phyloP scores from a whole-genome alignment of 2,797 vertebrate species.

The Chelon auratus region DNA sequence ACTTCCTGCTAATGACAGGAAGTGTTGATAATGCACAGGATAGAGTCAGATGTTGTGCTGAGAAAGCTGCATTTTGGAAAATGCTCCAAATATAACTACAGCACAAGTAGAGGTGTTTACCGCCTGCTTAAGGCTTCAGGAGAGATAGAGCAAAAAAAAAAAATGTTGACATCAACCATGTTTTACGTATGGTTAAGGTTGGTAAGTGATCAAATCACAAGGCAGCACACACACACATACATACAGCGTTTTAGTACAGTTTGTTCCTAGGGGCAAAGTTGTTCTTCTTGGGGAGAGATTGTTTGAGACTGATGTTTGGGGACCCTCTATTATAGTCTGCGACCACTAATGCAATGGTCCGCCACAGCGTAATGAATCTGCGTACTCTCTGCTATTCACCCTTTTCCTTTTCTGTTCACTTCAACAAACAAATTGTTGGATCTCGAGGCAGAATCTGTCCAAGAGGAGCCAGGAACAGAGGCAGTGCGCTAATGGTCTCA shows the following conservation, averaged over 20 bases:
- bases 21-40: constrained; percentile 67
- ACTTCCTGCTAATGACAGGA: constrained; percentile 71
- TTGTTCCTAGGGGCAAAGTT: constrained; percentile 58
- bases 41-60: constrained; percentile 5
- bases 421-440: constrained; percentile 39
- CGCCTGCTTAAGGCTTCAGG: background rate
- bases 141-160: constrained; percentile 30
- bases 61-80: constrained; percentile 30
- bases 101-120: constrained; percentile 1
- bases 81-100: constrained; percentile 7
- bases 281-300: constrained; percentile 39
- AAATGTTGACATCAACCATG: constrained; percentile 21
- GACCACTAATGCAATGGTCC: constrained; percentile 53
- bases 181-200: constrained; percentile 19
- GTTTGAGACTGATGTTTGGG: constrained; percentile 20
- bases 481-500: constrained; percentile 21
- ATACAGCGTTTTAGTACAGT: constrained; percentile 63
- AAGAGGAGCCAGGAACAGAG: constrained; percentile 32
- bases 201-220: constrained; percentile 40
- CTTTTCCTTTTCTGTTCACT: constrained; percentile 23
- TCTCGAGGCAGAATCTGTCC: constrained; percentile 39
- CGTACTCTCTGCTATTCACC: constrained; percentile 40
- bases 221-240: constrained; percentile 11
- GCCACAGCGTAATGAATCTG: constrained; percentile 33
- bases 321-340: constrained; percentile 53